Percentiles rank a stretch among this genome's conserved stretches.
phyloP scores from a whole-genome alignment of 2,797 vertebrate genomes.

The Oreochromis mossambicus region DNA sequence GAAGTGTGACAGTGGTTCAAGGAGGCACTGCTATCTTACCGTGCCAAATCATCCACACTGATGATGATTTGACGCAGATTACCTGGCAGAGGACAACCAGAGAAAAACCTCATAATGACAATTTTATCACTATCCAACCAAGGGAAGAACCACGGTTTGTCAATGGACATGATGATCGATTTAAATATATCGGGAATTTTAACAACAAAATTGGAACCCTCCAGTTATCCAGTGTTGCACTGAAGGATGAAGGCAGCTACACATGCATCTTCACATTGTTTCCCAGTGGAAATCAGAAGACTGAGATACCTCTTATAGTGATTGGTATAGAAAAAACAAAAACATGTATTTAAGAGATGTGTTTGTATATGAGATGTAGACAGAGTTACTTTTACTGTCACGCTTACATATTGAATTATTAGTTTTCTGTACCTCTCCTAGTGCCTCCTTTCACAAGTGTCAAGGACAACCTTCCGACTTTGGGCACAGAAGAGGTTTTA shows the following conservation, averaged over 20 bases:
- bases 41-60: too few relatives aligned
- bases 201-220: neutral
- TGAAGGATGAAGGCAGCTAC: neutral
- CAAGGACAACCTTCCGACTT: fast-evolving
- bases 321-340: neutral
- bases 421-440: too few relatives aligned
- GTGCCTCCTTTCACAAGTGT: too few relatives aligned
- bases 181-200: neutral
- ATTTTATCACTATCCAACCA: neutral
- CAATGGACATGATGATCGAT: neutral
- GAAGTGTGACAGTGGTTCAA: too few relatives aligned
- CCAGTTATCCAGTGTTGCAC: fast-evolving
- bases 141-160: neutral
- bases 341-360: too few relatives aligned
- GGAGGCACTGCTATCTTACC: too few relatives aligned
- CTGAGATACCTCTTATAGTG: neutral
- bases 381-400: too few relatives aligned
- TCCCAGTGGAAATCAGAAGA: neutral
- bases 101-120: neutral
- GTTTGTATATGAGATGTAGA: too few relatives aligned
- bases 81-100: neutral
- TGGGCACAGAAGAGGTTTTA: too few relatives aligned
- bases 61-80: neutral
- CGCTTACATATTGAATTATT: too few relatives aligned
- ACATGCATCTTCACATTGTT: neutral